Conservation (phyloP, 2,888 invertebrate species). For the Harpalus rufipes region DNA sequence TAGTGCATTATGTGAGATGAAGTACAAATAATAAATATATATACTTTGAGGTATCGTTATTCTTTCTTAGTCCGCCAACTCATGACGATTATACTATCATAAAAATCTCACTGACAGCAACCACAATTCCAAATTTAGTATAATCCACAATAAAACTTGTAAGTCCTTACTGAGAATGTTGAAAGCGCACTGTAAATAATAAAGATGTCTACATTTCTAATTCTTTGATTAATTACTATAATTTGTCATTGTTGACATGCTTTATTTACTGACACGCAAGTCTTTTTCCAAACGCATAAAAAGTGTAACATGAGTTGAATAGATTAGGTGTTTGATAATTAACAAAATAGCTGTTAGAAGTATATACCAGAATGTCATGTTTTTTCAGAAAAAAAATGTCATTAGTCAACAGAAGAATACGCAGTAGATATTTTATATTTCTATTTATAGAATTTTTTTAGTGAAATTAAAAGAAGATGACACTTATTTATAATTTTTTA, state of each 20-base stretch:
- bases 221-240: slow-evolving; percentile 27
- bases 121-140: neutral
- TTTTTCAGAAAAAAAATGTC: neutral
- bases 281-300: slow-evolving; percentile 10
- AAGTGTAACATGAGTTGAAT: slow-evolving; percentile 2
- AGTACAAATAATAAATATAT: no score
- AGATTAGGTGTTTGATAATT: slow-evolving; percentile 26
- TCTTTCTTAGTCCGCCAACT: no score
- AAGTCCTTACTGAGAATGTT: neutral
- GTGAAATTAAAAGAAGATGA: no score
- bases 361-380: neutral
- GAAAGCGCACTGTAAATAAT: slow-evolving; percentile 8
- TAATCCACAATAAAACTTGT: neutral
- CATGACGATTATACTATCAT: neutral
- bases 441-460: no score
- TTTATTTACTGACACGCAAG: slow-evolving; percentile 18
- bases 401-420: no score
- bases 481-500: no score
- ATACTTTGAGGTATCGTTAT: no score
- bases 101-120: neutral
- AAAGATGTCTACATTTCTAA: slow-evolving; percentile 1
- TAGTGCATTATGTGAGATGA: neutral
- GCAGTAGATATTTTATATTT: no score
- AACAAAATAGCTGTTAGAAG: neutral
- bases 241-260: slow-evolving; percentile 29